A percentile compares a stretch with the other conserved stretches of the same genome.
These are phyloP conservation scores for Nebria salina DNA, from an alignment of 2,888 invertebrate species.

Conservation along the genomic window DNA sequence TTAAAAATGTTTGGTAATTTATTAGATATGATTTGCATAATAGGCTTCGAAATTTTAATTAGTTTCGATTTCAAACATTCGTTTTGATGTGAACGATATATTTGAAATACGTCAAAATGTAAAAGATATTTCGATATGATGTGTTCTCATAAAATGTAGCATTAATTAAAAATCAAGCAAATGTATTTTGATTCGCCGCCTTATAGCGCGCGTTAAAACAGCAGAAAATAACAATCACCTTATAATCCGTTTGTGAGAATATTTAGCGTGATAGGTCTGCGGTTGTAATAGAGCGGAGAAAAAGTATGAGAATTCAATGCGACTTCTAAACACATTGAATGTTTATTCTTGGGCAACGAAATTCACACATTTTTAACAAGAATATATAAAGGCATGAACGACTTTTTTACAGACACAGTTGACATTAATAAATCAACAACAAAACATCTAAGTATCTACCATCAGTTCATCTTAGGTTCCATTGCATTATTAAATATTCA, in stretches of 20 bases:
- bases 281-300: constrained; percentile 47
- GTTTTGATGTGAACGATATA: neutral
- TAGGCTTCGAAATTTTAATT: neutral
- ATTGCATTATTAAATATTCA: neutral
- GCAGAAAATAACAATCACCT: neutral
- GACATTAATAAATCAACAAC: constrained; percentile 18
- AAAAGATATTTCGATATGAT: neutral
- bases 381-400: constrained; percentile 29
- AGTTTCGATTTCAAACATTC: neutral
- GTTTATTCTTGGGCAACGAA: constrained; percentile 21
- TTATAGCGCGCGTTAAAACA: constrained; percentile 3
- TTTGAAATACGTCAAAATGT: neutral
- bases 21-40: neutral
- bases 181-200: neutral
- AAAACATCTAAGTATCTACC: constrained; percentile 10
- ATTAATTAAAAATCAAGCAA: neutral
- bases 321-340: constrained; percentile 52
- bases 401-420: constrained; percentile 17
- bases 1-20: no score
- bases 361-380: constrained; percentile 21
- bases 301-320: constrained; percentile 53
- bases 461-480: neutral
- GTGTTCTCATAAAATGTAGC: neutral
- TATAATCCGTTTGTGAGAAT: constrained; percentile 27
- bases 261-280: constrained; percentile 36